Evolutionary conservation across 2,113 vertebrate genomes (phyloP).

Genomic region (Chlorocebus sabaeus): DNA sequence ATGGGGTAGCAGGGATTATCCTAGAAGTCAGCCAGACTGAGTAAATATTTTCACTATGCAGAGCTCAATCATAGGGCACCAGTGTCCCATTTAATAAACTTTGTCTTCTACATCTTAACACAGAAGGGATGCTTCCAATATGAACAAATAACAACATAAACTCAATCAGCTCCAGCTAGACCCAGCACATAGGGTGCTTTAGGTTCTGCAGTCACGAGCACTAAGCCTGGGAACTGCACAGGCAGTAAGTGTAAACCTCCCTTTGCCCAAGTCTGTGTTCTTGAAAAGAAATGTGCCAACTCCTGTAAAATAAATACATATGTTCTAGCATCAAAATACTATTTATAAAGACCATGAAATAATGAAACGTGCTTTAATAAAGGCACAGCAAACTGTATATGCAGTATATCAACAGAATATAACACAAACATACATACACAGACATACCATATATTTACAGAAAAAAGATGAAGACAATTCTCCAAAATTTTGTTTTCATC

Average conservation of each 20-base stretch:
- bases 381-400: neutral
- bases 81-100: neutral
- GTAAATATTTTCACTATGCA: neutral
- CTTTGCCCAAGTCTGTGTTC: neutral
- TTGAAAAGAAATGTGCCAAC: neutral
- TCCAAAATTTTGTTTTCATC: neutral
- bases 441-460: neutral
- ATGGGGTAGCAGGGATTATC: neutral
- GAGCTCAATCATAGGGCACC: neutral
- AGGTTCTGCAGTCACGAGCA: neutral
- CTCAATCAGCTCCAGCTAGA: neutral
- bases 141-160: neutral
- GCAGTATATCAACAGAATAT: neutral
- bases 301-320: neutral
- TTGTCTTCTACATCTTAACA: neutral
- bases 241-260: too few relatives aligned
- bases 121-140: neutral
- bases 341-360: neutral
- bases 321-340: neutral
- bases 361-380: neutral
- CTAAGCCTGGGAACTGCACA: neutral
- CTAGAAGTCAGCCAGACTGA: neutral
- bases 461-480: neutral
- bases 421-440: neutral
- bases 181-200: accelerated